Evolutionary conservation across 2,888 invertebrate species (phyloP).

Genomic region (Melinaea marsaeus): DNA sequence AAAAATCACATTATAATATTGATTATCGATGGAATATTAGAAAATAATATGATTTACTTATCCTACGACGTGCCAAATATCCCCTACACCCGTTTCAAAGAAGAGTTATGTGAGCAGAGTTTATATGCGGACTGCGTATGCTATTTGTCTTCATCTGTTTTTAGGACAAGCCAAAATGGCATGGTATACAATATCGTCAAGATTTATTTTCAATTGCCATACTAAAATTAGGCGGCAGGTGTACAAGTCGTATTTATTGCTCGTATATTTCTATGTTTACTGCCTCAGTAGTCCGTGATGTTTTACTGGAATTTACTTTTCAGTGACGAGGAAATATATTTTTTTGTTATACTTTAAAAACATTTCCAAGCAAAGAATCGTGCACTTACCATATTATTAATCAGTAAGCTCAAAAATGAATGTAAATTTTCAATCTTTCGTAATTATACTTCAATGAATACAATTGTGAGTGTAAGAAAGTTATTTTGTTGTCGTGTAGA

Average conservation of each 20-base stretch:
- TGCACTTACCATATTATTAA: too few species aligned
- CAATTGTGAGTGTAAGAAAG: too few species aligned
- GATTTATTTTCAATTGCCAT: conserved; percentile 26
- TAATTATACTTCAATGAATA: too few species aligned
- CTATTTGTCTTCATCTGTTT: conserved; percentile 18
- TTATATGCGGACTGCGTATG: conserved; percentile 11
- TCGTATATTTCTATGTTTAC: conserved; percentile 37
- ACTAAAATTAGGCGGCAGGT: conserved; percentile 35
- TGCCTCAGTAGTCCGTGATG: conserved; percentile 24
- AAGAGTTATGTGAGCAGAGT: conserved; percentile 3
- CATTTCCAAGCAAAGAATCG: too few species aligned
- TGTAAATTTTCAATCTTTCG: too few species aligned
- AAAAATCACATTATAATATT: neutral
- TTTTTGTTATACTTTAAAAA: too few species aligned
- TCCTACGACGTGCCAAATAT: conserved; percentile 20
- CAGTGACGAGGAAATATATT: neutral
- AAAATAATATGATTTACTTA: conserved; percentile 21
- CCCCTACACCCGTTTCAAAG: conserved; percentile 7
- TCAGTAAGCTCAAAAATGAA: too few species aligned
- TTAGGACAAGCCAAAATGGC: conserved; percentile 15
- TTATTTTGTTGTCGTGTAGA: too few species aligned
- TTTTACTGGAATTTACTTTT: conserved; percentile 10
- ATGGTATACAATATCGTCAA: conserved; percentile 21
- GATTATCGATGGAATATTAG: conserved; percentile 10
- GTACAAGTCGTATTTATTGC: conserved; percentile 35